Evolutionary conservation across 2,888 invertebrate species (phyloP).

Genomic region (Eupithecia subumbrata): DNA sequence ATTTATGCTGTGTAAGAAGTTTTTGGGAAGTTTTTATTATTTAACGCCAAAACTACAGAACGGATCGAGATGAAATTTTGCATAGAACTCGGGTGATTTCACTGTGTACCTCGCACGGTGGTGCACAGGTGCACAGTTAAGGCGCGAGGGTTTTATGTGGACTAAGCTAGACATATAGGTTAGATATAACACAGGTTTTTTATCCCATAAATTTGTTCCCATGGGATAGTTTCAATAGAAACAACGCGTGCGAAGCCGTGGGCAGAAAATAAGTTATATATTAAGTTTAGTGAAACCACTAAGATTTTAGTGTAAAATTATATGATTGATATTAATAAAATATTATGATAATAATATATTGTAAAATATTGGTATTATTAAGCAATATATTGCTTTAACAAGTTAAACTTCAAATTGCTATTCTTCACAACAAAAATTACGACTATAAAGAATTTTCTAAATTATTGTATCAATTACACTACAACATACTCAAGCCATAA

Average conservation of each 20-base stretch:
- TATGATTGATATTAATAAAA: not conserved
- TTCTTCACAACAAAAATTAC: not conserved
- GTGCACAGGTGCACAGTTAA: too few relatives aligned
- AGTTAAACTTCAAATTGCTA: not conserved
- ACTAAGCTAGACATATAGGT: not conserved
- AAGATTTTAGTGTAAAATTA: not conserved
- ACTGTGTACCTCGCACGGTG: too few relatives aligned
- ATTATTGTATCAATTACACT: slow-evolving; percentile 1
- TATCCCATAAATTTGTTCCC: not conserved
- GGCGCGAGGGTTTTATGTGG: too few relatives aligned
- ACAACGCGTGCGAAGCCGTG: not conserved
- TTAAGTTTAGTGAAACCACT: not conserved
- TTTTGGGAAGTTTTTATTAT: not conserved
- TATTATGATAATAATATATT: too few relatives aligned
- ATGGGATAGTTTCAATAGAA: not conserved
- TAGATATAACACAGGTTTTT: not conserved
- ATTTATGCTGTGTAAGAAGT: not conserved
- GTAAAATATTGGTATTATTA: not conserved
- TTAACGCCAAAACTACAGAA: not conserved
- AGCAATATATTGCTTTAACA: not conserved
- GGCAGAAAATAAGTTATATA: not conserved
- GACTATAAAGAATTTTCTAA: not conserved
- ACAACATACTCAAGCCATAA: not conserved
- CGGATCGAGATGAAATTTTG: not conserved
- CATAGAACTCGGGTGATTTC: not conserved